Base-by-base conservation (phyloP, 2,113 vertebrate species). In the Halichoeres trimaculatus region DNA sequence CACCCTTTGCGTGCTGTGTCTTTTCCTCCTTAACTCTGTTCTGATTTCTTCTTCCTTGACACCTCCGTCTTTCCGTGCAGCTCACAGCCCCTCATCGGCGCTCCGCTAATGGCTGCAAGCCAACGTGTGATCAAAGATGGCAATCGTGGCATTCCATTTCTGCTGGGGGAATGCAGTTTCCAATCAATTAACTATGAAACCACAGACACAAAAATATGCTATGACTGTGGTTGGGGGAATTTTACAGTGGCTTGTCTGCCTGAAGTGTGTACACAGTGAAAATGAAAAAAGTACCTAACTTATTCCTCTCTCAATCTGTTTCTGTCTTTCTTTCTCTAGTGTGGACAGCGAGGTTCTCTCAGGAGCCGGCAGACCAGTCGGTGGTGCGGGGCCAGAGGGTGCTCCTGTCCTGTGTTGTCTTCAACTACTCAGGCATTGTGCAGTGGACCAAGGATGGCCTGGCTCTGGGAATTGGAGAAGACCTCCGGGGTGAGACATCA, bases 381-480 rank as follows among this genome's bases (percentile, higher is more conserved):
- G 97, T 98, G 92, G 96, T 98, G 72, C 94, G 96, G 1, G 97
- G 96, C 30, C 96, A 97, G 90, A 93, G 92, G 72, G 96, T 95
- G 0, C 91, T 97, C 64, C 94, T 98, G 55, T 95, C 96, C 83
- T 99, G 97, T 0, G 96, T 98, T 66, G 95, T 98, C 70, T 96
- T 97, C 88, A 99, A 99, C 84, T 99, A 98, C 89, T 96, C 96
- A 0, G 97, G 96, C 52, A 98, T 98, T 24, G 96, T 98, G 84
- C 97, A 99, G 89, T 98, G 97, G 97, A 98, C 97, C 93, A 99
- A 98, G 84, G 97, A 99, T 38, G 97, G 97, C 19, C 93, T 99
- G 53, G 97, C 97, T 5, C 93, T 98, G 89, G 97, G 97, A 43
- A 96, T 97, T 85, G 96, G 96, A 38, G 96, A 97, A 70, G 96